Evolutionary conservation across 2,888 invertebrate genomes (phyloP).

Genomic region (Philaethria dido): DNA sequence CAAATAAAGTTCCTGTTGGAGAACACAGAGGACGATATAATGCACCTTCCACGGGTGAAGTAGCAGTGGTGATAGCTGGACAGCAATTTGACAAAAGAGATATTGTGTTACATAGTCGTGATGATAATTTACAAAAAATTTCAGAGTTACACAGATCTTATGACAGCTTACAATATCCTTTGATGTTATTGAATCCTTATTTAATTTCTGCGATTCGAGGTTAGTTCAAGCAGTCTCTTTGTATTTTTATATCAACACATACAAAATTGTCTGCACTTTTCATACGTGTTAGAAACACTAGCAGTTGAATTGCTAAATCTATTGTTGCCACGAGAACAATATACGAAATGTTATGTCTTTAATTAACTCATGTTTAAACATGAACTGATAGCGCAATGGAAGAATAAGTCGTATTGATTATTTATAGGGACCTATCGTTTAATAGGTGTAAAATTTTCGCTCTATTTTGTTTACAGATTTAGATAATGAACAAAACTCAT

Average conservation of each 20-base stretch:
- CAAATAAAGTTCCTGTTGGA: no score
- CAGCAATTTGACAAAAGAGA: no score
- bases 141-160: no score
- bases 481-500: background rate
- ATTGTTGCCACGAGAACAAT: slow-evolving; percentile 45
- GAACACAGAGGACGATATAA: no score
- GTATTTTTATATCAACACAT: slow-evolving; percentile 28
- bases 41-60: no score
- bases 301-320: slow-evolving; percentile 39
- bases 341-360: slow-evolving; percentile 43
- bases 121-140: no score
- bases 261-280: slow-evolving; percentile 13
- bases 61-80: no score
- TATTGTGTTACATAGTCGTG: no score
- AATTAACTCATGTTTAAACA: slow-evolving; percentile 48
- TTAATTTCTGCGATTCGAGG: slow-evolving; percentile 54
- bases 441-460: background rate
- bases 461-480: background rate
- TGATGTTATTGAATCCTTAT: slow-evolving; percentile 55
- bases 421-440: slow-evolving; percentile 1
- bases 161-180: no score
- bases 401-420: slow-evolving; percentile 21
- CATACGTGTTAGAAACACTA: slow-evolving; percentile 23
- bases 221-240: slow-evolving; percentile 45
- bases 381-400: slow-evolving; percentile 38